Conservation (phyloP, 2,888 invertebrate species). For the Sphaerophoria taeniata region DNA sequence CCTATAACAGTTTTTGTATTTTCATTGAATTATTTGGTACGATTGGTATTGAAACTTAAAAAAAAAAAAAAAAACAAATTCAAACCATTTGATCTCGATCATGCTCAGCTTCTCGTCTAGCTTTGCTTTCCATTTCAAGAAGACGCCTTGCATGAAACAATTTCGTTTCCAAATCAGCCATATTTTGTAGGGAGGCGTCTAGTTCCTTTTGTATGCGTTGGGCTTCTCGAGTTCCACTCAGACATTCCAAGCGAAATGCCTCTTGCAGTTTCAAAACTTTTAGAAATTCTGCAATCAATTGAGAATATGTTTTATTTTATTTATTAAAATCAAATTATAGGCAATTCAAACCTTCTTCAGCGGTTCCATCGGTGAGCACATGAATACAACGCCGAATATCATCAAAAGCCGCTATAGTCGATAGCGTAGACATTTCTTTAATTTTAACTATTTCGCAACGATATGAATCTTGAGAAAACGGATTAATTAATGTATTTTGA, state of each 20-base stretch:
- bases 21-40: too few species aligned
- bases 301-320: constrained; percentile 10
- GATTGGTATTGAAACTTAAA: too few species aligned
- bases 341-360: constrained; percentile 85
- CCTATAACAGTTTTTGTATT: constrained; percentile 82
- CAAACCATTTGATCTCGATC: constrained; percentile 89
- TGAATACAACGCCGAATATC: constrained; percentile 88
- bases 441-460: background rate
- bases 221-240: constrained; percentile 88
- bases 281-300: constrained; percentile 86
- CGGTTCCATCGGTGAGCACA: constrained; percentile 86
- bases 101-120: constrained; percentile 87
- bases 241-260: constrained; percentile 88
- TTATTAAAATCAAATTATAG: constrained; percentile 6
- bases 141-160: constrained; percentile 91
- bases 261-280: constrained; percentile 89
- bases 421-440: constrained; percentile 80
- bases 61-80: background rate
- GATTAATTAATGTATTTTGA: background rate
- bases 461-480: too few species aligned
- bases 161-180: constrained; percentile 90
- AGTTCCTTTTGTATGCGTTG: constrained; percentile 88
- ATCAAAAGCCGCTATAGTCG: constrained; percentile 88
- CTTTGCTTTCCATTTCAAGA: constrained; percentile 90
- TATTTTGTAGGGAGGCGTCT: constrained; percentile 88